A percentile compares a stretch with the other conserved stretches of the same genome.
phyloP scores from a whole-genome alignment of 2,113 vertebrate genomes.

The Solea solea region DNA sequence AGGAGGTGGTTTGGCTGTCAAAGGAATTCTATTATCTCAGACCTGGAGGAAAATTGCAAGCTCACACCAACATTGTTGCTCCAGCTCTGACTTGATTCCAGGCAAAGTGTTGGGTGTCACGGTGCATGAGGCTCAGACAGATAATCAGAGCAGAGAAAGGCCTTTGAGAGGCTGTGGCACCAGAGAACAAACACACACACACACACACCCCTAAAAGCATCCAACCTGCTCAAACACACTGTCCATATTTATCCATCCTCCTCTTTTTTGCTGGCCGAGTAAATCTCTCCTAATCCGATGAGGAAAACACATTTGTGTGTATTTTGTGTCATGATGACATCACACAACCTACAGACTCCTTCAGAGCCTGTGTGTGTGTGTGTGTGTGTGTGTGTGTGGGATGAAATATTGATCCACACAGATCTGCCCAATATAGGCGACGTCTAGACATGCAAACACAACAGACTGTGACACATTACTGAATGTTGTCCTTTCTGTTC shows the following conservation, averaged over 20 bases:
- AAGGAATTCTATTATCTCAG: too few relatives aligned
- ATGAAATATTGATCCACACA: constrained; percentile 40
- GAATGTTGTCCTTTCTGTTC: background rate
- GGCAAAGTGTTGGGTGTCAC: constrained; percentile 1
- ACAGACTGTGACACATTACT: constrained; percentile 12
- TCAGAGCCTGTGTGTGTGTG: background rate
- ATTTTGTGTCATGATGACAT: constrained; percentile 51
- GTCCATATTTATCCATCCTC: constrained; percentile 76
- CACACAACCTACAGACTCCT: constrained; percentile 5
- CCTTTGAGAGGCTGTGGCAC: constrained; percentile 57
- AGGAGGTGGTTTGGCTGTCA: too few relatives aligned
- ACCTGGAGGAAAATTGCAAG: background rate
- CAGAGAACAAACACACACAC: constrained; percentile 63
- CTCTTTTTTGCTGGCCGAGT: constrained; percentile 62
- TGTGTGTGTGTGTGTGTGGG: background rate
- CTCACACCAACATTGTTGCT: too few relatives aligned
- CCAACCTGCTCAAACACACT: constrained; percentile 57
- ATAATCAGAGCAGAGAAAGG: constrained; percentile 36
- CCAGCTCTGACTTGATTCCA: constrained; percentile 7
- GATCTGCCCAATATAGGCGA: constrained; percentile 4
- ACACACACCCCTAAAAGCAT: constrained; percentile 50
- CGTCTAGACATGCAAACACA: constrained; percentile 34
- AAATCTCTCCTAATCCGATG: constrained; percentile 70
- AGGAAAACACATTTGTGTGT: constrained; percentile 68
- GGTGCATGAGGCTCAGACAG: constrained; percentile 11